Evolutionary conservation across 2,113 vertebrate species (phyloP).

Genomic region (Glaucomys volans): DNA sequence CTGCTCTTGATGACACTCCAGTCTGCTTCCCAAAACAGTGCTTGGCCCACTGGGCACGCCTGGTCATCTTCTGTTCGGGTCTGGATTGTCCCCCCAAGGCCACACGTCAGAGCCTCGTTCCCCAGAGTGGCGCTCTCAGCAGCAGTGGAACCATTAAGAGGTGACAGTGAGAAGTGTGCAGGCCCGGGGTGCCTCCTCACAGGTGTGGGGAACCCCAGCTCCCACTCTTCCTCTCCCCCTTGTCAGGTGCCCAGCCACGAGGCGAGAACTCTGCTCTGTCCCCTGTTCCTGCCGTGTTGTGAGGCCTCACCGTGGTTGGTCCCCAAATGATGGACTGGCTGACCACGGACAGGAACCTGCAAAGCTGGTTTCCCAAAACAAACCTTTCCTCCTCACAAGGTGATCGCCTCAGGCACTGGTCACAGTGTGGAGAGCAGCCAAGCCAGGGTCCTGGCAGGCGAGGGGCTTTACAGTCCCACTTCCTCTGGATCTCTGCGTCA

Average conservation of each 20-base stretch:
- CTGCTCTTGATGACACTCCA: not conserved
- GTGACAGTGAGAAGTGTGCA: not conserved
- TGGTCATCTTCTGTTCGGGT: not conserved
- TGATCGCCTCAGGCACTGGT: no score
- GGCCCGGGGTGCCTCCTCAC: no score
- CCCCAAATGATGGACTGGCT: not conserved
- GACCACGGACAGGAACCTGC: not conserved
- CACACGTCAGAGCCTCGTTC: not conserved
- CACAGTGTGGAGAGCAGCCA: no score
- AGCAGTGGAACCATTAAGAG: no score
- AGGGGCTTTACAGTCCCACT: no score
- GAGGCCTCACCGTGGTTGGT: no score
- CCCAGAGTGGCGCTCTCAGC: not conserved
- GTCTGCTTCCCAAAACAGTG: not conserved
- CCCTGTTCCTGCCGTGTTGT: not conserved
- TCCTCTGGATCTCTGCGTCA: not conserved
- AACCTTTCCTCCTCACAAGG: no score
- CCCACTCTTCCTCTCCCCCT: not conserved
- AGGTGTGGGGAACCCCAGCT: not conserved
- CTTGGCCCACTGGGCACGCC: fast-evolving
- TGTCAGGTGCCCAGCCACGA: no score
- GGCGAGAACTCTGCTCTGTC: not conserved
- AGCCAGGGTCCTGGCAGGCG: not conserved
- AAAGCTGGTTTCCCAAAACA: no score
- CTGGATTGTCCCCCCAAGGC: not conserved